Conservation (phyloP, 2,797 vertebrate species). For the Premnoplex brunnescens region DNA sequence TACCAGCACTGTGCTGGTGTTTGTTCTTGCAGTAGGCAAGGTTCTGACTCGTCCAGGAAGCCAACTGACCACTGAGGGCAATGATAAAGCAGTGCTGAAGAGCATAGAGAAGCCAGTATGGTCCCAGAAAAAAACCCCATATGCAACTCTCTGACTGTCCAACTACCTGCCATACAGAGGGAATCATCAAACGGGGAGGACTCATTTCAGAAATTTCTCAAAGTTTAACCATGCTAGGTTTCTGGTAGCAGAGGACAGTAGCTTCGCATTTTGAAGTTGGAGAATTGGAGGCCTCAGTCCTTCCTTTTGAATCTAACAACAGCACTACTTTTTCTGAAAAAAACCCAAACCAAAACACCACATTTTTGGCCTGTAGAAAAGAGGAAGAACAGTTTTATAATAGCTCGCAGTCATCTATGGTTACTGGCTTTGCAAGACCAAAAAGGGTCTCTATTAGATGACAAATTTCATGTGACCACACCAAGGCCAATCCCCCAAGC, state of each 20-base stretch:
- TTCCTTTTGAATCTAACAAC: neutral
- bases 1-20: neutral
- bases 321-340: neutral
- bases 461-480: rapidly evolving
- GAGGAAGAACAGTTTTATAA: neutral
- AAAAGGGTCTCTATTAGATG: neutral
- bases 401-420: neutral
- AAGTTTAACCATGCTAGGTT: neutral
- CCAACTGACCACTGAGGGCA: neutral
- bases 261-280: neutral
- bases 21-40: neutral
- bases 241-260: neutral
- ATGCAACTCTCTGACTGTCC: neutral
- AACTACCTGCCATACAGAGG: neutral
- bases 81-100: neutral
- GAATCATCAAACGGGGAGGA: neutral
- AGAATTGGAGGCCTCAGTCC: neutral
- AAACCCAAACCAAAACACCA: neutral
- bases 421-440: neutral
- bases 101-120: neutral
- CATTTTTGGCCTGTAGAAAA: neutral
- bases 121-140: neutral
- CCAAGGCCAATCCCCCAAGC: neutral
- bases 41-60: neutral
- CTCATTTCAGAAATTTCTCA: neutral